Conservation (phyloP, 1,140 invertebrate genomes). For the Odontomachus brunneus region DNA sequence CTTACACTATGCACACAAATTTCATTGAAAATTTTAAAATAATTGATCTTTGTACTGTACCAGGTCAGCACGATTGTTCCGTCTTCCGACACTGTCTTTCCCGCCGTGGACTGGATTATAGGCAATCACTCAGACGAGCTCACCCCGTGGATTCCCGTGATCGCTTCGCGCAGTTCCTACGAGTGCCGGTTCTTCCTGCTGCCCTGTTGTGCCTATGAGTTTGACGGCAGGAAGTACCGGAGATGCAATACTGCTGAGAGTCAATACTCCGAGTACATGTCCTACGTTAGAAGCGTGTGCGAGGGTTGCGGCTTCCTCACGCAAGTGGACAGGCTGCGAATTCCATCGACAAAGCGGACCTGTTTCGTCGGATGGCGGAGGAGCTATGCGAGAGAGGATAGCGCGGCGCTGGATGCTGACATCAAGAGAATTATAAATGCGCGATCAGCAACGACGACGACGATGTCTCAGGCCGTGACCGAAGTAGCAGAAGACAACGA, state of each 20-base stretch:
- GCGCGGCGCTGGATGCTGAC: constrained; percentile 79
- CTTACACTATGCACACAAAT: not conserved
- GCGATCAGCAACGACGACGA: constrained; percentile 69
- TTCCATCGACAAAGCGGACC: constrained; percentile 97
- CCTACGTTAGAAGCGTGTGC: constrained; percentile 91
- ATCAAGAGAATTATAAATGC: constrained; percentile 85
- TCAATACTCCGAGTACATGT: constrained; percentile 94
- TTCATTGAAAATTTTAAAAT: not conserved
- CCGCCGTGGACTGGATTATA: constrained; percentile 96
- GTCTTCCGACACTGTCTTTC: constrained; percentile 89
- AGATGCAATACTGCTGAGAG: constrained; percentile 88
- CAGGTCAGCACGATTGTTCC: constrained; percentile 90
- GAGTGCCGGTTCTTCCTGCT: constrained; percentile 94
- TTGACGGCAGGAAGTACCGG: constrained; percentile 93
- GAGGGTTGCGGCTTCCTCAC: constrained; percentile 91
- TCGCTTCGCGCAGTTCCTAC: constrained; percentile 91
- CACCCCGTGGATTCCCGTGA: constrained; percentile 98
- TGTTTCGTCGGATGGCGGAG: constrained; percentile 91
- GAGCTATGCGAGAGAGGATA: constrained; percentile 82
- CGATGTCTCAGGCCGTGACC: constrained; percentile 37
- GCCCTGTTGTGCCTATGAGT: constrained; percentile 97
- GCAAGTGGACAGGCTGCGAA: constrained; percentile 93
- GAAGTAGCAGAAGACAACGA: constrained; percentile 20
- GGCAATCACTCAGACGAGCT: constrained; percentile 99
- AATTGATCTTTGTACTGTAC: not conserved